Evolutionary conservation across 2,888 invertebrate genomes (phyloP), one percentile per base, ranked within the genome.

Genomic region (Calameuta idolon): DNA sequence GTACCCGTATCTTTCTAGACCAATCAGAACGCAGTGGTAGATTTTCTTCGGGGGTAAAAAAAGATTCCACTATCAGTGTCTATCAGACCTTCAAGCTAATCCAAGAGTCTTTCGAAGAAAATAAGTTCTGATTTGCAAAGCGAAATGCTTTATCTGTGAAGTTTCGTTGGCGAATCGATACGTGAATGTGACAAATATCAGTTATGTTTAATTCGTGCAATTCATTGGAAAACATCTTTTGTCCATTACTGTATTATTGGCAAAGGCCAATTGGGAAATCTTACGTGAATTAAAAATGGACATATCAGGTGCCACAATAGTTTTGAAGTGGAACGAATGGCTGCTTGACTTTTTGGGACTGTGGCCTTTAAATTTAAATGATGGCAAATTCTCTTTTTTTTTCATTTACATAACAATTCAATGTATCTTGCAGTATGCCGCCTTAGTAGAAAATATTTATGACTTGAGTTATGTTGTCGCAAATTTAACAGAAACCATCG

Each of bases 251-350:
- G 5, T 40, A 15, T 23, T 5, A 55, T 40, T 55, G 23, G 40
- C 23, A 23, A 55, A 55, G 0, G 40, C 40, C 23, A 55, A 55
- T 55, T 55, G 23, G 23, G 0, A 23, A 55, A 23, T 55, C 40
- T 55, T 15, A 9, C 40, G 40, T 55, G 23, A 23, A 55, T 9
- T 23, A 2, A 55, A 55, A 55, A 55, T 55, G 40, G 40, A 55
- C 40, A 55, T 55, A 23, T 55, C 23, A 2, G 9, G 9, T 55
- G 40, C 40, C 15, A 55, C 9, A 9, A 55, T 55, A 55, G 40
- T 55, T 55, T 55, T 71, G 3, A 71, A 71, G 15, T 71, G 71
- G 71, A 71, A 71, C 71, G 12, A 33, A 71, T 33, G 71, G 33
- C 12, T 71, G 4, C 33, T 71, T 71, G 15, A 33, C 31, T 33